Conservation (phyloP, 2,888 invertebrate species). For the Pomacea canaliculata region DNA sequence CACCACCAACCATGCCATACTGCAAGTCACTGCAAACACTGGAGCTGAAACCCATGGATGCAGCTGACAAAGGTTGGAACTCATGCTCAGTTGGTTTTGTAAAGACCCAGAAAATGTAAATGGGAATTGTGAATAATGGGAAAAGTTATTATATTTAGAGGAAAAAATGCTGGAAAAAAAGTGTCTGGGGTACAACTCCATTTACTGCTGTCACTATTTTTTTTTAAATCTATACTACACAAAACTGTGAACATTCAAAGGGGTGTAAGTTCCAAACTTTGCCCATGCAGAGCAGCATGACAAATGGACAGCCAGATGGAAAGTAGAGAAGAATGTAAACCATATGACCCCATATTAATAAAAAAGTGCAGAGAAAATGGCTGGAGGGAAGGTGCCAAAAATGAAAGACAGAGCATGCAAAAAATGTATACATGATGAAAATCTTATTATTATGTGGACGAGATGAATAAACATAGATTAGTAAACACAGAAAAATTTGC, state of each 20-base stretch:
- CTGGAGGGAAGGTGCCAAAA: too few species aligned
- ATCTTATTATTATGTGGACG: too few species aligned
- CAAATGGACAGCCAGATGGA: background rate
- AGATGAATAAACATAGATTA: too few species aligned
- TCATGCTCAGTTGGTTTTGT: conserved; percentile 34
- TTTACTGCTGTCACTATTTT: too few species aligned
- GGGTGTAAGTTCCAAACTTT: conserved; percentile 31
- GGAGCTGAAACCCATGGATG: conserved; percentile 40
- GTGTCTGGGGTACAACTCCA: too few species aligned
- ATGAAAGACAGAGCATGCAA: too few species aligned
- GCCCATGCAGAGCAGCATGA: conserved; percentile 16
- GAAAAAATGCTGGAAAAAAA: background rate
- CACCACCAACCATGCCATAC: background rate
- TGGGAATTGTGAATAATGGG: conserved; percentile 6
- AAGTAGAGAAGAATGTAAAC: background rate
- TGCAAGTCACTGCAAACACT: background rate
- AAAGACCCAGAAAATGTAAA: background rate
- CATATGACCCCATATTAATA: background rate
- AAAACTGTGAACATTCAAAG: too few species aligned
- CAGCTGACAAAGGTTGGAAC: conserved; percentile 48
- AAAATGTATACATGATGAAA: too few species aligned
- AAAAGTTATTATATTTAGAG: conserved; percentile 9
- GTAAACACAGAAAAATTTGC: too few species aligned
- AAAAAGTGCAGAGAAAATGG: background rate
- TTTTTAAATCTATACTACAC: too few species aligned